Percentiles rank a stretch among this genome's conserved stretches.
Evolutionary conservation across 2,797 vertebrate genomes (phyloP).

Genomic region (Phrynocephalus vlangalii): DNA sequence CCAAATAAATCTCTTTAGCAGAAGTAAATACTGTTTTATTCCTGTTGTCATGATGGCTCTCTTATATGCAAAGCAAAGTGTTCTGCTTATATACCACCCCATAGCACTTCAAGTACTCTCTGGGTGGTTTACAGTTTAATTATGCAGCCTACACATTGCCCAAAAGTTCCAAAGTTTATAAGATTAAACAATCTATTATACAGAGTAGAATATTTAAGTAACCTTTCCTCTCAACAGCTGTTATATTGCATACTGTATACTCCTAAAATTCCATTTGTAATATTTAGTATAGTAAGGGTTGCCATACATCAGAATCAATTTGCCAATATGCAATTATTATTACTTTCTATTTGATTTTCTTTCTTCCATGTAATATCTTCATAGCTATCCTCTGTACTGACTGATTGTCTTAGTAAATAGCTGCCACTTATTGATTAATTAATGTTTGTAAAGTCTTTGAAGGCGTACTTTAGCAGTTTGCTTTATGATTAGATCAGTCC

Average conservation of each 20-base stretch:
- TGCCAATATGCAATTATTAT: no score
- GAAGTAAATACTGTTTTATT: neutral
- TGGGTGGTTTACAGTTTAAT: no score
- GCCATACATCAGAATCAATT: no score
- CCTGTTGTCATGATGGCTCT: neutral
- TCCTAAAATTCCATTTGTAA: constrained; percentile 18
- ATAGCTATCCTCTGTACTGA: neutral
- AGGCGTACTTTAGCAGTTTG: constrained; percentile 24
- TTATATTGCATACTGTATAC: neutral
- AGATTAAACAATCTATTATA: neutral
- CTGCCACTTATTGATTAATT: constrained; percentile 20
- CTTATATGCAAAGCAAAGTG: no score
- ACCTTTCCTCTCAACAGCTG: neutral
- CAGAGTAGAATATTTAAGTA: neutral
- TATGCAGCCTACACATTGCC: no score
- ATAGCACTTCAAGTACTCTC: no score
- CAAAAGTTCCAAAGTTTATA: no score
- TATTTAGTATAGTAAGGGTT: constrained; percentile 17
- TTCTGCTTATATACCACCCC: no score
- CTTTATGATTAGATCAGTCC: constrained; percentile 10
- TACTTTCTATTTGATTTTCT: constrained; percentile 14
- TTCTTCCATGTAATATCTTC: constrained; percentile 17
- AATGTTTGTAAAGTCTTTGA: constrained; percentile 30
- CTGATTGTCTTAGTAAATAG: constrained; percentile 23
- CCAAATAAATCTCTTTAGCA: neutral